Base-by-base conservation (phyloP, 2,888 invertebrate species). In the Tipula helvola region DNA sequence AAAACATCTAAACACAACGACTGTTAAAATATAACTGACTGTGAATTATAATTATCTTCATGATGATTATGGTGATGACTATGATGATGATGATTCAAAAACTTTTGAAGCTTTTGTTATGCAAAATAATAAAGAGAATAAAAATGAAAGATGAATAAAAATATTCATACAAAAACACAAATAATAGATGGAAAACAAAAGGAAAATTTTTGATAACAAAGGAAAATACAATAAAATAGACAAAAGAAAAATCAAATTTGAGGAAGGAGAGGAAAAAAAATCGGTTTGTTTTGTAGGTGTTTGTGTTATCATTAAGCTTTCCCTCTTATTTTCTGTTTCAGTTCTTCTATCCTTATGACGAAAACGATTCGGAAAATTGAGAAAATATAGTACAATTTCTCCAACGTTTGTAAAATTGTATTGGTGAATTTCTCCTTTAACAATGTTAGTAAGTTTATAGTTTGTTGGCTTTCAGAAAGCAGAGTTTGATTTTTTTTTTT, bases 161-260 rank as follows among this genome's bases (percentile, higher is more conserved):
- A 71, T 71, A 71, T 71, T 71, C 71, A 71, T 28, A 71, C 71
- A 71, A 71, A 71, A 71, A 71, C 28, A 28, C 28, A 71, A 71
- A 71, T 71, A 71, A 71, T 71, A 71, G 71, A 71, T 71, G 71
- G 71, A 71, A 71, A 71, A 71, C 71, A 71, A 71, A 71, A 71
- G 71, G 71, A 71, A 71, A 71, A 28, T 71, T 71, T 71, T 71
- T 71, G 71, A 71, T 71, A 71, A 71, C 71, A 71, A 71, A 71
- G 71, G 28, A 71, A 71, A 71, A 71, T 71, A 71, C 71, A 71
- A 71, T 71, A 71, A 71, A 71, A 71, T 71, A 71, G 71, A 71
- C 71, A 71, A 71, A 71, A 71, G 71, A 71, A 71, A 71, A 71
- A 28, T 28, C 28, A 71, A 71, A 28, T 71, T 71, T 28, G 28